Base-by-base conservation (phyloP, 1,140 invertebrate species). In the Drosophila azteca region DNA sequence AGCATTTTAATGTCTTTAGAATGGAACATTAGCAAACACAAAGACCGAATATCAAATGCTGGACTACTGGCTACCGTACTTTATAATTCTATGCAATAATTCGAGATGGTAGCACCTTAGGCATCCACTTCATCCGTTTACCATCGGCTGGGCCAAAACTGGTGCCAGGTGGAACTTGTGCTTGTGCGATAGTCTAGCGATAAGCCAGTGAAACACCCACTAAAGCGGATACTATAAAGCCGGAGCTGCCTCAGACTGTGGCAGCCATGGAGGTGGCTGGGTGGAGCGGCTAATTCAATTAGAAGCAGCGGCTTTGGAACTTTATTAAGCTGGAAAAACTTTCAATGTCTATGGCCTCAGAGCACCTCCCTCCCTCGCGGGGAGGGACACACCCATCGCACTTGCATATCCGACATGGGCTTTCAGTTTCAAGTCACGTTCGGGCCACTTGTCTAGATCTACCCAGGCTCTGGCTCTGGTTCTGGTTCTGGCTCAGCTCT, bases 381-480 rank as follows among this genome's bases (percentile, higher is more conserved):
- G n/a, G 6, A 15, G 58, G 7, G 45, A 45, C 45, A 39, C 63
- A 54, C 52, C 43, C 41, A 60, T 43, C 61, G 44, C 52, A 66
- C 59, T 41, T 70, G 68, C 43, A 71, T 72, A 72, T 60, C 70
- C 54, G 69, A 81, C 72, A 69, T 71, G 72, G 77, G 78, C 77
- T 79, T 80, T 87, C 83, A 58, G 66, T 82, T 78, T 87, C 82
- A 63, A 85, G 82, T 85, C 82, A 82, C 83, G 82, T 85, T 84
- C 58, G 69, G 17, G 60, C 62, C 76, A 65, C 43, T 43, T 68
- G 63, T 72, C 60, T 35, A 13, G 68, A 73, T 75, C 76, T 74
- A 60, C 48, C 53, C 43, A 73, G 41, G 22, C 54, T 68, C 6
- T 7, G 29, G 65, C 8, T 50, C 61, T n/a, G n/a, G n/a, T n/a